Evolutionary conservation across 2,113 vertebrate genomes (phyloP), one percentile per base, ranked within the genome.

Genomic region (Gila orcuttii): DNA sequence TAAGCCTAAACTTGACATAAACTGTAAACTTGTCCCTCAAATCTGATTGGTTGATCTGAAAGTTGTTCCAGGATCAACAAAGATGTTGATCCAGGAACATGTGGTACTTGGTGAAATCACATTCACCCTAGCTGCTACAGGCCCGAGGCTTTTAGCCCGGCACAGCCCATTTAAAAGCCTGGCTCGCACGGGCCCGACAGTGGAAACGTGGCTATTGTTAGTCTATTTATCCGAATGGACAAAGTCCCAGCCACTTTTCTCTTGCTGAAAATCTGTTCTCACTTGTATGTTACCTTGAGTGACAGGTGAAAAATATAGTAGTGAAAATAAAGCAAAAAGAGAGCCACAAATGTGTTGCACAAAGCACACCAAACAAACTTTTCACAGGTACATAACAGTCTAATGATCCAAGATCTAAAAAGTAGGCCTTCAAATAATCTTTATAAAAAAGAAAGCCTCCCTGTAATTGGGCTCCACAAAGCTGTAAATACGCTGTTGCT

Each of bases 401-500:
- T 25, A 74, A 47, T 42, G 42, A 42, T 47, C 74, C 25, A 31
- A 55, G 31, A 83, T 83, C 50, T 69, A 31, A 57, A 69, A 71
- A 66, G 17, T 2, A 28, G 0, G 15, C 64, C 28, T 36, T 71
- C 66, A 73, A 57, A 83, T 39, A 69, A 57, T 50, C 66, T 82
- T 82, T 82, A 66, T 9, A 80, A 50, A 52, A 52, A 42, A 50
- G 60, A 62, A 47, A 50, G 62, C 25, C 62, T 68, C 42, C 25
- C 15, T 59, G 50, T 55, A 83, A 57, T 84, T 80, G 64, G 6
- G n/a, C 74, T 71, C 69, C 83, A 85, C 83, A 62, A 77, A 9
- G n/a, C 64, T 85, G 86, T 62, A 77, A 87, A 50, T 68, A 89
- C 68, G 73, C 83, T 81, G 2, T 60, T 60, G 6, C 52, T 39